Evolutionary conservation across 2,888 invertebrate genomes (phyloP), one percentile per base, ranked within the genome.

Genomic region (Lordiphosa andalusiaca): DNA sequence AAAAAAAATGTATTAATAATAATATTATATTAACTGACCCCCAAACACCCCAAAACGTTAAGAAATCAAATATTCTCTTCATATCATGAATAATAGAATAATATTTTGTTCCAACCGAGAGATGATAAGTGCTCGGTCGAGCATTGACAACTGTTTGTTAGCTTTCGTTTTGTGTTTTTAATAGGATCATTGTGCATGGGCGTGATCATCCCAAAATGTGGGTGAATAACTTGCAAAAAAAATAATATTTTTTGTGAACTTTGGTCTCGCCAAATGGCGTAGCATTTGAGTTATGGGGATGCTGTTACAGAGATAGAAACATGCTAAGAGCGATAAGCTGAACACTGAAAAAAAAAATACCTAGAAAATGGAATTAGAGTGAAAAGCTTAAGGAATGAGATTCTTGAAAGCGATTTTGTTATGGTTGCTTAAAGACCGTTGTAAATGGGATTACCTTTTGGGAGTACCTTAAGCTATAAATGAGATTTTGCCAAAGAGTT

Each of bases 211-310:
- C 33, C 10, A 21, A 39, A 47, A 52, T 53, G 74, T 74, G 82
- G 83, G 76, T 77, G 80, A 77, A 77, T 78, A 77, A 78, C 83
- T 61, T 68, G 54, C 40, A 16, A n/a, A 23, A 52, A 52, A 52
- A 48, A 55, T 51, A 53, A 44, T 48, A n/a, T 50, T 51, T 50
- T 51, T 21, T 65, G 6, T 66, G 82, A 71, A 71, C 76, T 66
- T 83, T 67, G 71, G 25, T 49, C 72, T n/a, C 35, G 23, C 4
- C 30, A 30, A 25, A 25, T 25, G 25, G 25, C 25, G 25, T 25
- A 25, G 25, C 25, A 25, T 3, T 30, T 30, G 30, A 30, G 30
- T 30, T 25, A 25, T 7, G 25, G 6, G 25, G 25, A 6, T 25
- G 25, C 6, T 25, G 25, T 25, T 25, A 6, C 6, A 6, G 6